Conservation (phyloP, 2,888 invertebrate species). For the Oxyteleia sp. region DNA sequence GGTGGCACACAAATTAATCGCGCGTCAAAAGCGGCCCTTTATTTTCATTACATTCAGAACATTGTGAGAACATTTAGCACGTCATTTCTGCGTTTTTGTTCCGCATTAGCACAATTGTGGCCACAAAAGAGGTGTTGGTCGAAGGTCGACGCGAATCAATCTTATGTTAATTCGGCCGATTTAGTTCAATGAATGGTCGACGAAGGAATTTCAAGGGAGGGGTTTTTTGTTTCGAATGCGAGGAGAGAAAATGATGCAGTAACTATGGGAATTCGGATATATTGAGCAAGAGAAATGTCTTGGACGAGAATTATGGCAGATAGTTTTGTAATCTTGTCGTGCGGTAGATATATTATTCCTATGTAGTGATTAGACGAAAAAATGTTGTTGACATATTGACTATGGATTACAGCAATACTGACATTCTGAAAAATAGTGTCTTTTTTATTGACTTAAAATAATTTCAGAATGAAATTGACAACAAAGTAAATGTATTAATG, state of each 20-base stretch:
- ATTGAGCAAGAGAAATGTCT: no score
- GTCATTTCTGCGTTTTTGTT: conserved; percentile 42
- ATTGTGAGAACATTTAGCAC: conserved; percentile 54
- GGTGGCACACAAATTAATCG: conserved; percentile 65
- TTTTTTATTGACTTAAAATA: no score
- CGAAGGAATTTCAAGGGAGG: background rate
- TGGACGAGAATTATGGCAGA: no score
- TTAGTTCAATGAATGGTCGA: conserved; percentile 6
- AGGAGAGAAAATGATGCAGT: background rate
- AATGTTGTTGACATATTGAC: no score
- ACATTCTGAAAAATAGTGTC: no score
- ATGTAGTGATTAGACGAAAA: no score
- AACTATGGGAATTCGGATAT: no score
- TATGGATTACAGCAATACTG: no score
- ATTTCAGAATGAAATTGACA: no score
- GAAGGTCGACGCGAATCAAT: conserved; percentile 32
- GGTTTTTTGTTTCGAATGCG: background rate
- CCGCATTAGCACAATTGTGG: conserved; percentile 11
- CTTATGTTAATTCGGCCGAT: conserved; percentile 41
- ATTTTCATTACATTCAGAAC: conserved; percentile 40
- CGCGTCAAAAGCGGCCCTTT: conserved; percentile 53
- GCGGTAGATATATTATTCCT: no score
- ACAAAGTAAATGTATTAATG: no score
- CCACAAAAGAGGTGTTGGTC: conserved; percentile 27
- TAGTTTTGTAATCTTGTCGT: no score